These are phyloP conservation scores for Nestor notabilis DNA, from an alignment of 2,113 vertebrate species.

Conservation along the genomic window DNA sequence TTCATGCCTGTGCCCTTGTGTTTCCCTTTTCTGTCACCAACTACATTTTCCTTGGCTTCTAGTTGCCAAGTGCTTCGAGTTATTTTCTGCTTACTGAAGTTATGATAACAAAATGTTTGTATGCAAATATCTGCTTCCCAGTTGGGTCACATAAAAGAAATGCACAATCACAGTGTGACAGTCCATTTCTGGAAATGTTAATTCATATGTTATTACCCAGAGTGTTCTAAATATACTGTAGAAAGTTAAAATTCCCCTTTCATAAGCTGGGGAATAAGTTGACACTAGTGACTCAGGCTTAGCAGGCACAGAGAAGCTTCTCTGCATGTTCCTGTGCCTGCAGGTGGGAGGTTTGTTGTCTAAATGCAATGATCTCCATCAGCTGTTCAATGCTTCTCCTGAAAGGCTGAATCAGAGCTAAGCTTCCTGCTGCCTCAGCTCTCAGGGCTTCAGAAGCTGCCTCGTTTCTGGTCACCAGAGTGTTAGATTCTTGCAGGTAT, in stretches of 20 bases:
- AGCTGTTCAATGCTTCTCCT: background rate
- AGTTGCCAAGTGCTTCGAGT: background rate
- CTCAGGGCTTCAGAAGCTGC: background rate
- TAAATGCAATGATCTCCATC: fast-evolving
- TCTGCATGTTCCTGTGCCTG: background rate
- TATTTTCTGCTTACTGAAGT: background rate
- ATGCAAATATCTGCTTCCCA: background rate
- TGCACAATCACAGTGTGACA: background rate
- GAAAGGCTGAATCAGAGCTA: fast-evolving
- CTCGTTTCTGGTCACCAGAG: background rate
- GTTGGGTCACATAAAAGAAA: background rate
- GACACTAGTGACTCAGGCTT: fast-evolving
- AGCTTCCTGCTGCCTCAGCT: background rate
- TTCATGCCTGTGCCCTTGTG: background rate
- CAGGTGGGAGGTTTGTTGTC: fast-evolving
- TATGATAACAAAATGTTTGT: background rate
- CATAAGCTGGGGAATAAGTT: fast-evolving
- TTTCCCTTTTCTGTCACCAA: background rate
- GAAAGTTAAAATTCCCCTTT: background rate
- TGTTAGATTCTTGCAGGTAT: background rate
- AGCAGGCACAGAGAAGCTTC: background rate
- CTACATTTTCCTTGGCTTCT: background rate
- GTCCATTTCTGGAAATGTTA: too few species aligned
- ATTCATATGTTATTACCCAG: fast-evolving
- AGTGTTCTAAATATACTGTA: background rate